phyloP scores from a whole-genome alignment of 1,140 invertebrate species.

The Diabrotica virgifera region DNA sequence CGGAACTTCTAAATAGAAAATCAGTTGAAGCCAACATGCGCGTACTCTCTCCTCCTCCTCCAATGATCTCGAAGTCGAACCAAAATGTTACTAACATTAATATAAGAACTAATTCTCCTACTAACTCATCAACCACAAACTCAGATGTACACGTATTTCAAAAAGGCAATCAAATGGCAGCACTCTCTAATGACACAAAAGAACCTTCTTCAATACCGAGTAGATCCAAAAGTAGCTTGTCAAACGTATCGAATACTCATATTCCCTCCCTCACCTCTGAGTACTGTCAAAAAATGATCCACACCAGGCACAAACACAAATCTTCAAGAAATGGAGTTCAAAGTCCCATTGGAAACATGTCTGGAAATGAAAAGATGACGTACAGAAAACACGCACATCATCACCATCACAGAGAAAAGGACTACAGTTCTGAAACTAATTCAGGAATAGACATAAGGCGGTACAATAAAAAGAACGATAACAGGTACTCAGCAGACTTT shows the following conservation, averaged over 20 bases:
- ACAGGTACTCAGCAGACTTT: slow-evolving; percentile 30
- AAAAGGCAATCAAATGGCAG: slow-evolving; percentile 58
- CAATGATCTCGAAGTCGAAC: slow-evolving; percentile 49
- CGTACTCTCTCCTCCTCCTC: slow-evolving; percentile 33
- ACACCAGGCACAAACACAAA: slow-evolving; percentile 37
- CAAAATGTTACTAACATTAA: slow-evolving; percentile 61
- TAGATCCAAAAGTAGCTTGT: slow-evolving; percentile 55
- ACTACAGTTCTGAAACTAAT: slow-evolving; percentile 57
- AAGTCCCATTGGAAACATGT: slow-evolving; percentile 41
- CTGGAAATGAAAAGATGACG: slow-evolving; percentile 41
- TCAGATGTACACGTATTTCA: slow-evolving; percentile 61
- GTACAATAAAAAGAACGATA: slow-evolving; percentile 32
- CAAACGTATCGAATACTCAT: slow-evolving; percentile 52
- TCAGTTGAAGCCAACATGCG: slow-evolving; percentile 27
- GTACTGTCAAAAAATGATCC: slow-evolving; percentile 45
- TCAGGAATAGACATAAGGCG: slow-evolving; percentile 48
- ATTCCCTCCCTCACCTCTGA: slow-evolving; percentile 42
- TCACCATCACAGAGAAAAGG: slow-evolving; percentile 45
- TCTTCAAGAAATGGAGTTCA: slow-evolving; percentile 49
- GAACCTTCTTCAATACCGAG: slow-evolving; percentile 50
- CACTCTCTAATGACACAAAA: slow-evolving; percentile 55
- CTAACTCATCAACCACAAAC: slow-evolving; percentile 36
- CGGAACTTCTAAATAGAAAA: slow-evolving; percentile 40
- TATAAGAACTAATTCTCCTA: slow-evolving; percentile 48
- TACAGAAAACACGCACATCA: slow-evolving; percentile 46